Percentiles rank a stretch among this genome's conserved stretches.
Conservation (phyloP, 1,140 invertebrate species). For the Ctenoplectra terminalis region DNA sequence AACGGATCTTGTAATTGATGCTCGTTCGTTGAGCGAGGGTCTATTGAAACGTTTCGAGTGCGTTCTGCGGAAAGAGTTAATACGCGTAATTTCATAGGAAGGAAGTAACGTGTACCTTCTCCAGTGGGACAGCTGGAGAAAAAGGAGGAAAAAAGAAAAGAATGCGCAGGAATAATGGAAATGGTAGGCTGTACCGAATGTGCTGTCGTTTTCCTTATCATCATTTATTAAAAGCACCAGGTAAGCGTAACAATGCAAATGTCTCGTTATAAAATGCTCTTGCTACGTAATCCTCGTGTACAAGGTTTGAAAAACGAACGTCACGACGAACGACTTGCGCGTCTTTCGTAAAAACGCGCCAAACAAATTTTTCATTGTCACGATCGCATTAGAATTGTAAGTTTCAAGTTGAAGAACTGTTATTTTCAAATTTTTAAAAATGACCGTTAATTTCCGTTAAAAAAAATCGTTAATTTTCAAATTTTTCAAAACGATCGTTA, state of each 20-base stretch:
- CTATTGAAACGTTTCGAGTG: constrained; percentile 11
- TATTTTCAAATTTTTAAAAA: not conserved
- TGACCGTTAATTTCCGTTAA: not conserved
- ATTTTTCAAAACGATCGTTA: too few species aligned
- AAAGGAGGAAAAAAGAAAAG: not conserved
- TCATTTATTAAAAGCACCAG: constrained; percentile 43
- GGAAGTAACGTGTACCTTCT: not conserved
- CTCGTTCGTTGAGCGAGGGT: constrained; percentile 4
- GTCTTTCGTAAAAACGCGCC: not conserved
- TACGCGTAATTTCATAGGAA: constrained; percentile 17
- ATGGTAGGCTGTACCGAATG: constrained; percentile 5
- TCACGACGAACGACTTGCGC: not conserved
- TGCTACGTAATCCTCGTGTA: constrained; percentile 15
- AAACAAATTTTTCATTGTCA: not conserved
- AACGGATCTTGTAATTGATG: constrained; percentile 6
- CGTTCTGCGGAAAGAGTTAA: constrained; percentile 14
- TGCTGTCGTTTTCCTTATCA: constrained; percentile 12
- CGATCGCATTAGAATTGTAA: not conserved
- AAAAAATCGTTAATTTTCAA: not conserved
- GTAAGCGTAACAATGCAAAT: constrained; percentile 30
- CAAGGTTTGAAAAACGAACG: constrained; percentile 19
- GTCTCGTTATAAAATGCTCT: constrained; percentile 21
- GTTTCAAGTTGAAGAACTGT: not conserved
- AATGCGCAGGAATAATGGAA: constrained; percentile 14
- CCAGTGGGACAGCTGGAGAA: not conserved